These are phyloP conservation scores for Dryoscopus gambensis DNA, from an alignment of 2,113 vertebrate genomes.

Conservation along the genomic window DNA sequence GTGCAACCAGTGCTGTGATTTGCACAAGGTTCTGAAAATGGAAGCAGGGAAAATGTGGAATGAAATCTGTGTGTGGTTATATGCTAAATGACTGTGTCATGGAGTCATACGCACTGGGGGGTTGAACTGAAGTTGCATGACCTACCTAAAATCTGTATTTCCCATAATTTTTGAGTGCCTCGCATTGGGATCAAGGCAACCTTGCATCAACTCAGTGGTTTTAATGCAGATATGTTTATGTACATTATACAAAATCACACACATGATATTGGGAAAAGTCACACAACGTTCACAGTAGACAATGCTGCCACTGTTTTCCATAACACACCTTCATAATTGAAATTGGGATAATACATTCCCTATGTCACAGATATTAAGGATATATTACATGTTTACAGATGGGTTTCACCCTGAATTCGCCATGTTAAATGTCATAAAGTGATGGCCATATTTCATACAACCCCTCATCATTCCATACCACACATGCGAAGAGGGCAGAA, in stretches of 20 bases:
- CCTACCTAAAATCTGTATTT: background rate
- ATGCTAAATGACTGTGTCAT: background rate
- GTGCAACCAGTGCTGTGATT: background rate
- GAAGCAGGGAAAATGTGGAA: background rate
- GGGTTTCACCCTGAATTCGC: background rate
- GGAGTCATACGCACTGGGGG: background rate
- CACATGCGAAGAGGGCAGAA: background rate
- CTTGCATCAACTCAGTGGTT: background rate
- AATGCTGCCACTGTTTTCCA: background rate
- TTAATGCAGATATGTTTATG: background rate
- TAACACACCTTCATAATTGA: background rate
- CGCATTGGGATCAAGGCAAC: background rate
- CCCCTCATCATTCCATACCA: background rate
- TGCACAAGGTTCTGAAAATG: constrained; percentile 11
- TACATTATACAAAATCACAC: background rate
- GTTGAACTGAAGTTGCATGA: background rate
- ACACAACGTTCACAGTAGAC: background rate
- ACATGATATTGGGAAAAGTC: background rate
- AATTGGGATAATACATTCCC: background rate
- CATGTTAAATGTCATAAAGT: background rate
- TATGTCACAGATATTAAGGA: background rate
- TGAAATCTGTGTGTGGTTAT: background rate
- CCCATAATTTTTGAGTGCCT: background rate
- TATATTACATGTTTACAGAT: background rate
- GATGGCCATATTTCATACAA: background rate